Percentiles rank a stretch among this genome's conserved stretches.
phyloP scores from a whole-genome alignment of 2,113 vertebrate species.

The Hymenochirus boettgeri region DNA sequence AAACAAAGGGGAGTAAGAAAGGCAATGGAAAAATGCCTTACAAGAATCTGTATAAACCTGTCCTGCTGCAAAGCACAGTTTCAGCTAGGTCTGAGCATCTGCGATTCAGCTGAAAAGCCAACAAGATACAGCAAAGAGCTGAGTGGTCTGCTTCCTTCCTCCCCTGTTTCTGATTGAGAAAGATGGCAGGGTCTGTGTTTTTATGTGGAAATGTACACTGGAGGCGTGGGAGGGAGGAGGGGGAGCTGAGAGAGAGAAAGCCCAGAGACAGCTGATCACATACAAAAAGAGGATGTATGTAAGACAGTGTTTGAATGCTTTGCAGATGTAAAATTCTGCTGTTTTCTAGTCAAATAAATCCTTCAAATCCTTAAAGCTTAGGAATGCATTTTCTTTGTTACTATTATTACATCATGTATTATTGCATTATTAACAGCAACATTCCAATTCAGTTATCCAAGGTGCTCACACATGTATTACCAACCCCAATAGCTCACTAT shows the following conservation, averaged over 20 bases:
- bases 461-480: too few species aligned
- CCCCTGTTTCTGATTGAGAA: slow-evolving; percentile 36
- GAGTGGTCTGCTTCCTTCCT: slow-evolving; percentile 26
- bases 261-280: slow-evolving; percentile 38
- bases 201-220: slow-evolving; percentile 61
- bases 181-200: slow-evolving; percentile 42
- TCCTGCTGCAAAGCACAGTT: not conserved
- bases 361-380: not conserved
- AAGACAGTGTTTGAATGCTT: slow-evolving; percentile 33
- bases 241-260: slow-evolving; percentile 46
- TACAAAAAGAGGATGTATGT: slow-evolving; percentile 50
- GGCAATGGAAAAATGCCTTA: not conserved
- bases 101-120: too few species aligned
- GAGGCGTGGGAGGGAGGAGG: slow-evolving; percentile 55
- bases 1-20: not conserved
- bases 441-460: too few species aligned
- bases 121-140: slow-evolving; percentile 11
- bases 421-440: too few species aligned
- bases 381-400: not conserved
- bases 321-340: slow-evolving; percentile 31
- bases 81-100: not conserved
- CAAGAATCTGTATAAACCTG: not conserved
- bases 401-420: not conserved
- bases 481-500: too few species aligned
- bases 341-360: slow-evolving; percentile 1